Evolutionary conservation across 2,888 invertebrate species (phyloP), one percentile per base, ranked within the genome.

Genomic region (Parascotia fuliginaria): DNA sequence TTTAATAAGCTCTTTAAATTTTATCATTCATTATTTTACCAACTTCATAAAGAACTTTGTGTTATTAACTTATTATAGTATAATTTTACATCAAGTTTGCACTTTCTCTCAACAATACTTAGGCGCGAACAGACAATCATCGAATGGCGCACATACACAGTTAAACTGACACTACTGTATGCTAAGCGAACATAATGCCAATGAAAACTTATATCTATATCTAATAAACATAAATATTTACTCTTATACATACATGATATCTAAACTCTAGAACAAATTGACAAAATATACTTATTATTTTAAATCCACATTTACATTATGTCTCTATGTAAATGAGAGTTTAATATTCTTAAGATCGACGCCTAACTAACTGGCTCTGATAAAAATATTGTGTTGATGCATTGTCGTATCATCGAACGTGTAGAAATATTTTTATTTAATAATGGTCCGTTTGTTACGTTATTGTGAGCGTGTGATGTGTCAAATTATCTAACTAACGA

Each of bases 381-480:
- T 79, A 81, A 79, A 85, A 80, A 84, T 79, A 82, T 80, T 70
- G 65, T 65, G 70, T 66, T 72, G 70, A 75, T 71, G 75, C 65
- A 68, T 63, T 65, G 42, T 64, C 62, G 76, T 67, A 70, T 74
- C 72, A 75, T 77, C 79, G 76, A 80, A 81, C 64, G 69, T 86
- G 84, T 88, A 89, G 87, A 91, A 87, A 89, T 88, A 88, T 85
- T 80, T 82, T 70, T 86, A 85, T 84, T 75, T 76, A 79, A 82
- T 78, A 83, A 75, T 91, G 91, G 91, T 91, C 91, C 90, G 75
- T 81, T 62, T 71, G 87, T 87, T 88, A 75, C 88, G 32, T 79
- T 70, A 72, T 80, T 77, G 82, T 83, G 84, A 87, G 86, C 81
- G 75, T 76, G 79, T 73, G 79, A 79, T 79, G 84, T 81, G 81